A percentile compares a stretch with the other conserved stretches of the same genome.
Conservation (phyloP, 2,797 vertebrate species). For the Neoniphon sammara region DNA sequence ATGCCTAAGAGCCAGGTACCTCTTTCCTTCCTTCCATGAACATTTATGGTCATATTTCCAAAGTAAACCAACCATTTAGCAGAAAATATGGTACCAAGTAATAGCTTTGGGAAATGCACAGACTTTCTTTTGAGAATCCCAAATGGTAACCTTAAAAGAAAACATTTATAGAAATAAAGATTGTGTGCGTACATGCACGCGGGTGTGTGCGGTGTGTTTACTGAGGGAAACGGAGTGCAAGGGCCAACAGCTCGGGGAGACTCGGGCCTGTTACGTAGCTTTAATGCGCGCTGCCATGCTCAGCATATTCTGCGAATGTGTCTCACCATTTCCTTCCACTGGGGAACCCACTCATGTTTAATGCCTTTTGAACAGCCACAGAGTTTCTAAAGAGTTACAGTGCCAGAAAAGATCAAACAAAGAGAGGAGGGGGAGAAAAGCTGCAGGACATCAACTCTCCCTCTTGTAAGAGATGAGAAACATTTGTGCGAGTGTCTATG, state of each 20-base stretch:
- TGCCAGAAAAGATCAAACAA: slow-evolving; percentile 77
- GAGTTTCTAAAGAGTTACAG: slow-evolving; percentile 64
- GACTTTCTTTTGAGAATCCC: slow-evolving; percentile 13
- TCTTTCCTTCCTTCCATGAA: slow-evolving; percentile 28
- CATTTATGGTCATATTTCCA: slow-evolving; percentile 42
- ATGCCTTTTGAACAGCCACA: slow-evolving; percentile 75
- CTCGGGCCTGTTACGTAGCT: slow-evolving; percentile 36
- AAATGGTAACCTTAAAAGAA: slow-evolving; percentile 20
- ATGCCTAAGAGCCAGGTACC: slow-evolving; percentile 18
- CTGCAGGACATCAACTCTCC: slow-evolving; percentile 74
- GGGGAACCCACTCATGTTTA: slow-evolving; percentile 75
- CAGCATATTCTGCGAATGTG: slow-evolving; percentile 56
- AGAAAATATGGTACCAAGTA: slow-evolving; percentile 30
- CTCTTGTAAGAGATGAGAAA: slow-evolving; percentile 65
- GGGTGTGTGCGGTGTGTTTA: slow-evolving; percentile 36
- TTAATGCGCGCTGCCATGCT: slow-evolving; percentile 42
- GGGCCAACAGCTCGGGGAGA: slow-evolving; percentile 55
- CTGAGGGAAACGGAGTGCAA: slow-evolving; percentile 47
- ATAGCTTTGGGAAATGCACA: slow-evolving; percentile 29
- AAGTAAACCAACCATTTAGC: slow-evolving; percentile 41
- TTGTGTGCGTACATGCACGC: slow-evolving; percentile 28
- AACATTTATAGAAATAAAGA: slow-evolving; percentile 10
- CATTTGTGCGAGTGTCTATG: slow-evolving; percentile 58
- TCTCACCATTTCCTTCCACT: slow-evolving; percentile 60
- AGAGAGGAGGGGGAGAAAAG: slow-evolving; percentile 56